Conservation (phyloP, 2,888 invertebrate species). For the Neria commutata region DNA sequence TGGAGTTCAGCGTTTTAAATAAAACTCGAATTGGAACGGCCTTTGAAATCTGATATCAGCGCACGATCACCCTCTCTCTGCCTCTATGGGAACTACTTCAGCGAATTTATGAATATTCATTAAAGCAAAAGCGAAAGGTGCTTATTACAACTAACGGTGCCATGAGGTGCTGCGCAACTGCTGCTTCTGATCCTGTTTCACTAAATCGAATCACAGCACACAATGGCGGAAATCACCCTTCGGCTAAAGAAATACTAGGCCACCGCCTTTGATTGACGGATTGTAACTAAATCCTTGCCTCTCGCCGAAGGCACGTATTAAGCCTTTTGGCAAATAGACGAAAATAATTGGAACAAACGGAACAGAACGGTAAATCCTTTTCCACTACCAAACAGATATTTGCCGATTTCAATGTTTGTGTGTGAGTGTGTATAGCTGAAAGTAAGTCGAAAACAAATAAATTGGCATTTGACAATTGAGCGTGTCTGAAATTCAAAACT, state of each 20-base stretch:
- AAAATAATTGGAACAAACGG: not conserved
- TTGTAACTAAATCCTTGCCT: constrained; percentile 41
- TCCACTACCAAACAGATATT: not conserved
- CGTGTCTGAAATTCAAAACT: constrained; percentile 6
- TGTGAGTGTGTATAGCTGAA: not conserved
- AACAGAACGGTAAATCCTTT: constrained; percentile 3
- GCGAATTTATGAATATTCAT: constrained; percentile 2
- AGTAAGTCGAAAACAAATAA: constrained; percentile 13
- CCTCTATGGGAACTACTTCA: too few species aligned
- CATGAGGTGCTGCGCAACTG: too few species aligned
- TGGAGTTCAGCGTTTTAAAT: too few species aligned
- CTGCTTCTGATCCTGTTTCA: too few species aligned
- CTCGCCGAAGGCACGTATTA: constrained; percentile 21
- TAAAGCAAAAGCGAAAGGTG: not conserved
- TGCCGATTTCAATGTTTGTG: not conserved
- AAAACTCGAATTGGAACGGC: too few species aligned
- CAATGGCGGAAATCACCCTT: constrained; percentile 1
- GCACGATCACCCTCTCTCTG: not conserved
- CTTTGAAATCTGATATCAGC: not conserved
- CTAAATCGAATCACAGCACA: too few species aligned
- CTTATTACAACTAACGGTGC: constrained; percentile 5
- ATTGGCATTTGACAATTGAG: constrained; percentile 13
- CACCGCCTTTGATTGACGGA: constrained; percentile 20
- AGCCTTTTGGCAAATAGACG: constrained; percentile 8
- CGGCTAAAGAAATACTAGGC: not conserved